Conservation (phyloP, 1,140 invertebrate genomes). For the Drosophila funebris region DNA sequence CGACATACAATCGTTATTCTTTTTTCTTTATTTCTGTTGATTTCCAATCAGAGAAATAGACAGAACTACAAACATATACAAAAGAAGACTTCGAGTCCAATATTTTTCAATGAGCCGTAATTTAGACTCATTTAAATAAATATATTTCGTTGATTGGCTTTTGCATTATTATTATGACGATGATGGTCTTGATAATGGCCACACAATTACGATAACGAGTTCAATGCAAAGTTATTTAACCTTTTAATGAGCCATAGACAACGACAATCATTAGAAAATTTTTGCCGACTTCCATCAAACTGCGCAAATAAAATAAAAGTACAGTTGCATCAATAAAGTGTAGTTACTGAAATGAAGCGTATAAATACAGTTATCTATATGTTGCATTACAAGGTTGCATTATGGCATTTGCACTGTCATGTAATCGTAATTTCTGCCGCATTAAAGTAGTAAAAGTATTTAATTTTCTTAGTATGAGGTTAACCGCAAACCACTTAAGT, state of each 20-base stretch:
- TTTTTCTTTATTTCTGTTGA: slow-evolving; percentile 54
- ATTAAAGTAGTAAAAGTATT: too few relatives aligned
- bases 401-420: too few relatives aligned
- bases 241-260: slow-evolving; percentile 68
- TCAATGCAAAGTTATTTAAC: slow-evolving; percentile 81
- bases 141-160: slow-evolving; percentile 80
- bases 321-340: slow-evolving; percentile 11
- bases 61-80: slow-evolving; percentile 4
- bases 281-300: slow-evolving; percentile 12
- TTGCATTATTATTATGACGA: slow-evolving; percentile 51
- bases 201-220: slow-evolving; percentile 75
- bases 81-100: slow-evolving; percentile 56
- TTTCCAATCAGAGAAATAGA: slow-evolving; percentile 67
- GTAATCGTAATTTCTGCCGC: too few relatives aligned
- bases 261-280: slow-evolving; percentile 20
- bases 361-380: background rate
- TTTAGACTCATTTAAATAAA: slow-evolving; percentile 82
- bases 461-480: too few relatives aligned
- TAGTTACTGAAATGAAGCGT: too few relatives aligned
- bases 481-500: too few relatives aligned
- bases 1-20: slow-evolving; percentile 19
- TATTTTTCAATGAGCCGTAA: slow-evolving; percentile 81
- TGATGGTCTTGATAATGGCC: slow-evolving; percentile 37
- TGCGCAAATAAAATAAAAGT: slow-evolving; percentile 13
- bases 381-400: too few relatives aligned